Conservation (phyloP, 2,113 vertebrate genomes). For the Ochotona princeps region DNA sequence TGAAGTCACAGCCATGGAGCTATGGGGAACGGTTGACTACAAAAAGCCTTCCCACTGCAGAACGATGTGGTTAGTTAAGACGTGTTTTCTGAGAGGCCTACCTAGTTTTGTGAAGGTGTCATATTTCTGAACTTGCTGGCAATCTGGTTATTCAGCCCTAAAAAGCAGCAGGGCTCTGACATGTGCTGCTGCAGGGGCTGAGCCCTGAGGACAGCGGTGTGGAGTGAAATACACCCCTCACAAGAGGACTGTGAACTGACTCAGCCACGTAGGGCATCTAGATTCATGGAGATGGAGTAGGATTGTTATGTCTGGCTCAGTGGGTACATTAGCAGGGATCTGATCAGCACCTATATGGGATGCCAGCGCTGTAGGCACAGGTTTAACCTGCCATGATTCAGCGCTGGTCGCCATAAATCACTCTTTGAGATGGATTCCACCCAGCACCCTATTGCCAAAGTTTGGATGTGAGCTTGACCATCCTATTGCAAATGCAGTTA, state of each 20-base stretch:
- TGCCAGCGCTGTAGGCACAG: no score
- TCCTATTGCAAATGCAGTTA: constrained; percentile 76
- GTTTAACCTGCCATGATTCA: no score
- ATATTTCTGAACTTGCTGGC: background rate
- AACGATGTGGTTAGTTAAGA: background rate
- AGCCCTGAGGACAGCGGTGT: background rate
- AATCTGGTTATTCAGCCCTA: background rate
- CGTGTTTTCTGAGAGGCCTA: background rate
- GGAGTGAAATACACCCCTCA: background rate
- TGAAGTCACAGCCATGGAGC: background rate
- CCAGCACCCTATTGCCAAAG: constrained; percentile 71
- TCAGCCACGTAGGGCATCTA: background rate
- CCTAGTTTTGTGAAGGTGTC: background rate
- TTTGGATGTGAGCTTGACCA: constrained; percentile 73
- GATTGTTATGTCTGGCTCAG: background rate
- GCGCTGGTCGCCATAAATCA: constrained; percentile 3
- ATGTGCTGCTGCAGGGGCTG: background rate
- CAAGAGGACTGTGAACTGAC: background rate
- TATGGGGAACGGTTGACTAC: background rate
- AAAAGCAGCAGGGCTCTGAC: background rate
- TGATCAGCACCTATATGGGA: no score
- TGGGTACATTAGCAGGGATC: background rate
- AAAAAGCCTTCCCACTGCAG: background rate
- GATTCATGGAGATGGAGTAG: background rate
- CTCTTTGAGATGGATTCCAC: constrained; percentile 51